Evolutionary conservation across 2,888 invertebrate species (phyloP).

Genomic region (Agrochola macilenta): DNA sequence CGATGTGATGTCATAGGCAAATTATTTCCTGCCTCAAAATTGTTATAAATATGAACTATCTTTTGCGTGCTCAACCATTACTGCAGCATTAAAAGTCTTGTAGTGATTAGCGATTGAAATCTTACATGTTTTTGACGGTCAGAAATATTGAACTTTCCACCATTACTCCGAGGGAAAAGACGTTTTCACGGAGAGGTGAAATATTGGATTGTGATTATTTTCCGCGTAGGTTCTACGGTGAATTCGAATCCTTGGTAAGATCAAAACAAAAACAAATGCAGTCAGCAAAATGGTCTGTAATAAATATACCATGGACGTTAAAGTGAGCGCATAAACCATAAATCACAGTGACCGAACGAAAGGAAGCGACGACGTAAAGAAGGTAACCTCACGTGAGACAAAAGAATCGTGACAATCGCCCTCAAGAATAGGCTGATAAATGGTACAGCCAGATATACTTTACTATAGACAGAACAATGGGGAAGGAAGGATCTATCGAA

Average conservation of each 20-base stretch:
- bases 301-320: slow-evolving; percentile 71
- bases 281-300: slow-evolving; percentile 69
- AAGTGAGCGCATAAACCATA: slow-evolving; percentile 74
- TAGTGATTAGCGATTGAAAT: too few relatives aligned
- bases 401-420: slow-evolving; percentile 72
- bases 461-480: slow-evolving; percentile 67
- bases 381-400: slow-evolving; percentile 76
- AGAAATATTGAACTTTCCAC: too few relatives aligned
- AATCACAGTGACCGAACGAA: slow-evolving; percentile 75
- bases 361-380: slow-evolving; percentile 68
- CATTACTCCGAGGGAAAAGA: too few relatives aligned
- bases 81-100: too few relatives aligned
- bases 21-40: too few relatives aligned
- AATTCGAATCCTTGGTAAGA: not conserved
- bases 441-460: slow-evolving; percentile 69
- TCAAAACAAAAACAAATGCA: slow-evolving; percentile 70
- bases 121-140: too few relatives aligned
- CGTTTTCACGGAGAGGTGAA: not conserved
- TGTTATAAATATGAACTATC: too few relatives aligned
- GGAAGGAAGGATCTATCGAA: slow-evolving; percentile 71
- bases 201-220: not conserved
- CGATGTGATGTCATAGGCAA: too few relatives aligned
- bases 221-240: not conserved
- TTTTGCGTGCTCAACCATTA: too few relatives aligned
- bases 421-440: slow-evolving; percentile 74